Evolutionary conservation across 1,140 invertebrate genomes (phyloP), one percentile per base, ranked within the genome.

Genomic region (Drosophila nannoptera): DNA sequence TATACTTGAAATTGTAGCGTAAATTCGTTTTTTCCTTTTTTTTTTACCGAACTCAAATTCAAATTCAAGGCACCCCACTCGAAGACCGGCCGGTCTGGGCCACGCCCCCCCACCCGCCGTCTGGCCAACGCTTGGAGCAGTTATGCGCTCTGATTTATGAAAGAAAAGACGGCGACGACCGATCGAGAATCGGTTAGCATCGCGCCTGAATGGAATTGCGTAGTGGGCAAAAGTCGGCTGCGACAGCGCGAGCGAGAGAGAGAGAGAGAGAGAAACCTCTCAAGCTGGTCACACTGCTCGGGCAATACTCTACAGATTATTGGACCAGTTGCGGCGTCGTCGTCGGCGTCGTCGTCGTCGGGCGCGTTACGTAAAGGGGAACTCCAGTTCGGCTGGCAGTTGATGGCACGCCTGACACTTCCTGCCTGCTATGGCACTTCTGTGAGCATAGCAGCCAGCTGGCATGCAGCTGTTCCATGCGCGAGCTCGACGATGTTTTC

Each of bases 141-240:
- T 77, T 71, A 65, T 60, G 63, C 66, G 71, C 52, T 56, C 54
- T 83, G 78, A 82, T 82, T 82, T 82, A 84, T 84, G 64, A 68
- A 62, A 55, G 56, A 54, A 52, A 61, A 60, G 33, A 59, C 16
- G 45, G 32, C 70, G 46, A 42, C 55, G 65, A 52, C 54, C 74
- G 71, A 75, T 49, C 45, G 42, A 4, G 38, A 2, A 48, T 69
- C 36, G 59, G 46, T 64, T 12, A 48, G 38, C 35, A 67, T 62
- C 29, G 56, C 56, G 73, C 69, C 64, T 78, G 75, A 71, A 74
- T 77, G 62, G 50, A 82, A 78, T 77, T 62, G 72, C 58, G 62
- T 65, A 69, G 67, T 65, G 46, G 46, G 67, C n/a, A 52, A 45
- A 65, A 46, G 46, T 14, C 42, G 14, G 9, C 36, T 55, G 29